Conservation (phyloP, 2,797 vertebrate species). For the Sus cebifrons region DNA sequence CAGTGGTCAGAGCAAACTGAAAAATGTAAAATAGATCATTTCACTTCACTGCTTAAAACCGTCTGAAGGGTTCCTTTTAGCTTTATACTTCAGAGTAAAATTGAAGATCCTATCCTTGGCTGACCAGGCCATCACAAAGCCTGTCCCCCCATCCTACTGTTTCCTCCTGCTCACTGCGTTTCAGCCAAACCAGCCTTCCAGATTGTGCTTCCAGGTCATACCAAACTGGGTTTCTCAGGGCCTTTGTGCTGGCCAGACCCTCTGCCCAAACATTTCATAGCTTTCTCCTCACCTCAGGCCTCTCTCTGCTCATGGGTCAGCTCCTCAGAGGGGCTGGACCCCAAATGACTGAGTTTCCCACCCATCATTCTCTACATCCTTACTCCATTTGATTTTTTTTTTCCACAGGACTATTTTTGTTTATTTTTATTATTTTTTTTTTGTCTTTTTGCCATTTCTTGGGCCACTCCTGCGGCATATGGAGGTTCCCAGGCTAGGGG, state of each 20-base stretch:
- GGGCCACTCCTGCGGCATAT: too few relatives aligned
- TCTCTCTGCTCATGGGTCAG: background rate
- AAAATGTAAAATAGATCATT: background rate
- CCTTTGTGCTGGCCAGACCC: background rate
- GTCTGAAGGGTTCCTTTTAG: background rate
- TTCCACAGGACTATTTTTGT: background rate
- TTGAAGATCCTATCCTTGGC: background rate
- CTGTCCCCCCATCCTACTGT: accelerated
- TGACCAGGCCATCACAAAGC: background rate
- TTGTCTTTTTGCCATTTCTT: too few relatives aligned
- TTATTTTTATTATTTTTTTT: background rate
- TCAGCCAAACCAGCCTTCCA: background rate
- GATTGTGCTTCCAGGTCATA: accelerated
- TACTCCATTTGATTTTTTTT: background rate
- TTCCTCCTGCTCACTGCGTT: background rate
- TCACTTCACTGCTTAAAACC: background rate
- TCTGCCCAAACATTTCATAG: too few relatives aligned
- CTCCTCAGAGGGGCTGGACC: background rate
- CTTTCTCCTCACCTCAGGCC: background rate
- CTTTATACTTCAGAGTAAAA: constrained; percentile 8
- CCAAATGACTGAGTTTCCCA: background rate
- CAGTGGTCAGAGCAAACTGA: background rate
- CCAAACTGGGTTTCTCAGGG: background rate
- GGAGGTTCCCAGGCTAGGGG: too few relatives aligned
- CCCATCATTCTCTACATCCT: background rate